Percentiles rank a stretch among this genome's conserved stretches.
Conservation (phyloP, 2,888 invertebrate species). For the Drosophila aldrichi region DNA sequence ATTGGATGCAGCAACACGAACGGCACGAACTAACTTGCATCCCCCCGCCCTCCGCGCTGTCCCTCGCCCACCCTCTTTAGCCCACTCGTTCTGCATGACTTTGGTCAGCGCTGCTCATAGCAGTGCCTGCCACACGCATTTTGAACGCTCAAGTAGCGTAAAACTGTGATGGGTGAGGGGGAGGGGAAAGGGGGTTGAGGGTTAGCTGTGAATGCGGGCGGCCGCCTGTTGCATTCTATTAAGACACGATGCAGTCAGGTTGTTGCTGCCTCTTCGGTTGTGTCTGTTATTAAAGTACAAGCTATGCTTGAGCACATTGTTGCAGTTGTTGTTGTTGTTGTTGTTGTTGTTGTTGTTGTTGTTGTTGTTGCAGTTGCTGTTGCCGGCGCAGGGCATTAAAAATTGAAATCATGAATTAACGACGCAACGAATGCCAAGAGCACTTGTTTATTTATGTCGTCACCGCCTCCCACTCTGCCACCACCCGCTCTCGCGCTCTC, state of each 20-base stretch:
- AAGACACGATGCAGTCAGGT: constrained; percentile 67
- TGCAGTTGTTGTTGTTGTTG: constrained; percentile 40
- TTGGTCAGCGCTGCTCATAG: constrained; percentile 40
- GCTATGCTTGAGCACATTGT: constrained; percentile 63
- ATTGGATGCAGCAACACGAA: constrained; percentile 54
- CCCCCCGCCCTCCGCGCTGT: not conserved
- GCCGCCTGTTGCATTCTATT: constrained; percentile 65
- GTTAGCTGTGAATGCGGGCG: constrained; percentile 67
- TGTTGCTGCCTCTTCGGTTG: constrained; percentile 35
- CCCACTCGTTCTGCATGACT: constrained; percentile 1
- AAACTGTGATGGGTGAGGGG: constrained; percentile 27
- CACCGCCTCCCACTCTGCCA: constrained; percentile 19
- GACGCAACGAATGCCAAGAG: constrained; percentile 78
- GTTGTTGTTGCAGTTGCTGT: constrained; percentile 42
- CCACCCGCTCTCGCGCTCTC: not conserved
- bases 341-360: constrained; percentile 25
- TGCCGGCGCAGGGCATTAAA: constrained; percentile 76
- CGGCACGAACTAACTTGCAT: constrained; percentile 41
- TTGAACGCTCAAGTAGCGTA: constrained; percentile 60
- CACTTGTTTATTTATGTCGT: constrained; percentile 79
- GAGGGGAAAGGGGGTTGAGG: not conserved
- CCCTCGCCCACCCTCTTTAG: not conserved
- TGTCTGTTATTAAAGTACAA: constrained; percentile 73
- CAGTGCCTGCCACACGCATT: constrained; percentile 73
- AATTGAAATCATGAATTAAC: constrained; percentile 81